phyloP scores from a whole-genome alignment of 1,140 invertebrate species.

The Papilio machaon region DNA sequence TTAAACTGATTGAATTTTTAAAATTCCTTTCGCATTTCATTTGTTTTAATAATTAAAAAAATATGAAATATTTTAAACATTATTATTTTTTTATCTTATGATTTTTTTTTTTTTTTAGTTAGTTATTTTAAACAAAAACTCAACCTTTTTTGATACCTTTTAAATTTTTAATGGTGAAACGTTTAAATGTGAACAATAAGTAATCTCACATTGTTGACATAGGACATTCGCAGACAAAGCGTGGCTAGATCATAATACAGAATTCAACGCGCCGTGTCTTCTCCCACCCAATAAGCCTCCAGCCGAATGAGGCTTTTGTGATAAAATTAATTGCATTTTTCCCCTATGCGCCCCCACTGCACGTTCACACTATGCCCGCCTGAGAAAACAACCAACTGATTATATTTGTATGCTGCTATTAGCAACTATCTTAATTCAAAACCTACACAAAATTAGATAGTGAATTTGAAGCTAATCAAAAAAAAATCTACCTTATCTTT shows the following conservation, averaged over 20 bases:
- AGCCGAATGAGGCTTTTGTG: slow-evolving; percentile 60
- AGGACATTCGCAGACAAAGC: slow-evolving; percentile 28
- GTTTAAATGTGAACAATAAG: slow-evolving; percentile 26
- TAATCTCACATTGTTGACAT: slow-evolving; percentile 31
- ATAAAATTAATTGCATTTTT: slow-evolving; percentile 77
- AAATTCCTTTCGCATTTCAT: too few relatives aligned
- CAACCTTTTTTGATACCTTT: neutral
- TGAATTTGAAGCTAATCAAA: neutral
- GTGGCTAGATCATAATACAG: slow-evolving; percentile 22
- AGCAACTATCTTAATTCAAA: neutral
- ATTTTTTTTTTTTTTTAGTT: too few relatives aligned
- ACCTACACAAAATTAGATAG: neutral
- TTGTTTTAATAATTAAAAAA: too few relatives aligned
- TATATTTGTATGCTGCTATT: slow-evolving; percentile 20
- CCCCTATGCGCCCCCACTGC: slow-evolving; percentile 56
- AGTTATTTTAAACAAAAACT: too few relatives aligned
- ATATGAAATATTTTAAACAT: too few relatives aligned
- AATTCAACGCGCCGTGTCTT: slow-evolving; percentile 57
- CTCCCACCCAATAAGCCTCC: slow-evolving; percentile 48
- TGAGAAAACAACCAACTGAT: slow-evolving; percentile 54
- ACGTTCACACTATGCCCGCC: slow-evolving; percentile 47
- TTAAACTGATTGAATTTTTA: too few relatives aligned
- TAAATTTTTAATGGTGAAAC: slow-evolving; percentile 12
- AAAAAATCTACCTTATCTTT: too few relatives aligned
- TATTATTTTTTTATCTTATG: too few relatives aligned